A percentile compares a stretch with the other conserved stretches of the same genome.
Evolutionary conservation across 92 coral and sea anemone species (phyloP).

Genomic region (Nematostella vectensis): DNA sequence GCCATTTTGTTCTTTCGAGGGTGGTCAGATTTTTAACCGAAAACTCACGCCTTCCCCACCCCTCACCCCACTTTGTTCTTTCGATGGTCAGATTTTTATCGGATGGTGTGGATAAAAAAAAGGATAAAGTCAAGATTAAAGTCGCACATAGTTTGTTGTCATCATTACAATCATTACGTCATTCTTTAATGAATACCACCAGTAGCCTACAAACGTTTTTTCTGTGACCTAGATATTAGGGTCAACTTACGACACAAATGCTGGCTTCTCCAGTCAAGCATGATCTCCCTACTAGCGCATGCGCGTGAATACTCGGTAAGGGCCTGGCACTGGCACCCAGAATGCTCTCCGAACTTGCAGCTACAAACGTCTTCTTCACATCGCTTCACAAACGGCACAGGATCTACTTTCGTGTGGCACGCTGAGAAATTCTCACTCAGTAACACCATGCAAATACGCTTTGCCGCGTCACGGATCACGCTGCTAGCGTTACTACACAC

Average conservation of each 20-base stretch:
- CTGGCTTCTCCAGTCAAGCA: conserved; percentile 54
- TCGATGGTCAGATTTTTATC: too few relatives aligned
- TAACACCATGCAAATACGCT: conserved; percentile 44
- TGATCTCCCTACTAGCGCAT: conserved; percentile 56
- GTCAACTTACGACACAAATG: conserved; percentile 70
- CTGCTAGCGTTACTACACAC: conserved; percentile 37
- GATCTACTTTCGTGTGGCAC: conserved; percentile 45
- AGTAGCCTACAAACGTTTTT: too few relatives aligned
- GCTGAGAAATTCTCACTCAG: conserved; percentile 31
- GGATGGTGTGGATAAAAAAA: too few relatives aligned
- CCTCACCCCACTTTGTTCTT: too few relatives aligned
- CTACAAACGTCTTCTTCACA: conserved; percentile 66
- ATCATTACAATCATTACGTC: too few relatives aligned
- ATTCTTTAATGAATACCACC: too few relatives aligned
- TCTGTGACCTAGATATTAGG: too few relatives aligned
- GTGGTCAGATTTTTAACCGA: too few relatives aligned
- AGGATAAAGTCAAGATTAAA: too few relatives aligned
- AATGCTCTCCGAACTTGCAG: conserved; percentile 57
- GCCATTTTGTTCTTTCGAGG: too few relatives aligned
- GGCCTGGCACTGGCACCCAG: conserved; percentile 59
- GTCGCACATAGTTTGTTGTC: too few relatives aligned
- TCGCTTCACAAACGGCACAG: conserved; percentile 35
- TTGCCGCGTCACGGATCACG: conserved; percentile 21
- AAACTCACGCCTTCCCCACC: too few relatives aligned
- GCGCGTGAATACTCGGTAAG: conserved; percentile 74